Evolutionary conservation across 1,140 invertebrate species (phyloP).

Genomic region (Dendroctonus valens): DNA sequence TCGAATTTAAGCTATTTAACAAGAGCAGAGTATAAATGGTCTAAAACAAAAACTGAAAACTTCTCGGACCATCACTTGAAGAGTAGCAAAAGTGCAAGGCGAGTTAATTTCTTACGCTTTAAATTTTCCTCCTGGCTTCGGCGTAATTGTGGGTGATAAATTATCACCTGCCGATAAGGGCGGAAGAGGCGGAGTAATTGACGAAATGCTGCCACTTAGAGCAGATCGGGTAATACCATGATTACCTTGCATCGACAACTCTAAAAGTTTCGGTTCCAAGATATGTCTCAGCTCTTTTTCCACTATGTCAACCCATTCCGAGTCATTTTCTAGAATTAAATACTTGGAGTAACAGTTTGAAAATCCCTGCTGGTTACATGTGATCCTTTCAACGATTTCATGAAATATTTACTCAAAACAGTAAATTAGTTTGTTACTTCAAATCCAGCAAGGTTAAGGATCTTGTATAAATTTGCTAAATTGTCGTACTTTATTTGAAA

Average conservation of each 20-base stretch:
- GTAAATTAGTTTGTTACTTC: no score
- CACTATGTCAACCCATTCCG: conserved; percentile 81
- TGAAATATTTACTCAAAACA: no score
- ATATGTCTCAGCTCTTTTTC: conserved; percentile 77
- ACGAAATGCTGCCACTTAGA: conserved; percentile 65
- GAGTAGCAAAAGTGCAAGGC: background rate
- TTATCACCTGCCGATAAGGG: conserved; percentile 66
- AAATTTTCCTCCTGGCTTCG: conserved; percentile 53
- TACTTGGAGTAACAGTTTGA: no score
- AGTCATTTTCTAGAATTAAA: conserved; percentile 59
- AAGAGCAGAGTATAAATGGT: no score
- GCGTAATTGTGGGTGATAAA: conserved; percentile 51
- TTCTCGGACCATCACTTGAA: no score
- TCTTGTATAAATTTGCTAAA: no score
- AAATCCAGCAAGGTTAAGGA: no score
- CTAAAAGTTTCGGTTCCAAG: conserved; percentile 65
- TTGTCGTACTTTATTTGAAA: no score
- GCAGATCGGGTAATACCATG: conserved; percentile 56
- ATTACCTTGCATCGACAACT: conserved; percentile 54
- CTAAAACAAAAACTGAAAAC: no score
- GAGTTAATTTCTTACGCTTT: conserved; percentile 46
- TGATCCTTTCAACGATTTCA: no score
- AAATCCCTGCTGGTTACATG: no score
- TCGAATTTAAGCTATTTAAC: no score
- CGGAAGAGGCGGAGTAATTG: conserved; percentile 73